A percentile compares a stretch with the other conserved stretches of the same genome.
These are phyloP conservation scores for Cynodonichthys magdalenae DNA, from an alignment of 2,797 vertebrate genomes.

Conservation along the genomic window DNA sequence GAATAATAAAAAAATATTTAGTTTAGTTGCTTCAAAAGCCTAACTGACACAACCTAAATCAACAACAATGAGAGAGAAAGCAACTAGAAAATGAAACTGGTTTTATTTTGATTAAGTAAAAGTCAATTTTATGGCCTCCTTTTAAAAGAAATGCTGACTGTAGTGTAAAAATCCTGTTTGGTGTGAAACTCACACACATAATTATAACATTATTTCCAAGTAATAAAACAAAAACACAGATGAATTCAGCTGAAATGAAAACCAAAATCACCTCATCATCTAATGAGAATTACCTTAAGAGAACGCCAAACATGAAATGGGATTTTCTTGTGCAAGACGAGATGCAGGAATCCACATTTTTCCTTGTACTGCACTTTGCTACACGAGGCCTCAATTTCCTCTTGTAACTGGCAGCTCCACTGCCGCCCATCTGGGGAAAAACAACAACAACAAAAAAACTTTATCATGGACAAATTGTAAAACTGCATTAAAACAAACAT, in stretches of 20 bases:
- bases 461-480: neutral
- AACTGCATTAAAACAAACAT: neutral
- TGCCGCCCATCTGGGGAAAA: constrained; percentile 85
- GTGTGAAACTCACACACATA: neutral
- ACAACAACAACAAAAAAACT: neutral
- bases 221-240: neutral
- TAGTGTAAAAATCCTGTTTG: neutral
- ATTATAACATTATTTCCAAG: neutral
- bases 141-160: too few species aligned
- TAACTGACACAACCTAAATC: neutral
- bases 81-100: neutral
- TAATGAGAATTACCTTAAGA: constrained; percentile 83
- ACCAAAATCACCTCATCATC: neutral
- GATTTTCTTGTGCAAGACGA: constrained; percentile 95
- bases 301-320: constrained; percentile 93
- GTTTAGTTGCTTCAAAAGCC: neutral
- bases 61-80: neutral
- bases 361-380: constrained; percentile 91
- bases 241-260: neutral
- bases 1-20: neutral
- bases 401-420: constrained; percentile 92
- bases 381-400: constrained; percentile 95
- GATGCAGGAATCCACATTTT: constrained; percentile 89
- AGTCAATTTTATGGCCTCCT: too few species aligned
- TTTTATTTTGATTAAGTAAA: too few species aligned